Conservation (phyloP, 2,888 invertebrate genomes). For the Copidosoma aretas region DNA sequence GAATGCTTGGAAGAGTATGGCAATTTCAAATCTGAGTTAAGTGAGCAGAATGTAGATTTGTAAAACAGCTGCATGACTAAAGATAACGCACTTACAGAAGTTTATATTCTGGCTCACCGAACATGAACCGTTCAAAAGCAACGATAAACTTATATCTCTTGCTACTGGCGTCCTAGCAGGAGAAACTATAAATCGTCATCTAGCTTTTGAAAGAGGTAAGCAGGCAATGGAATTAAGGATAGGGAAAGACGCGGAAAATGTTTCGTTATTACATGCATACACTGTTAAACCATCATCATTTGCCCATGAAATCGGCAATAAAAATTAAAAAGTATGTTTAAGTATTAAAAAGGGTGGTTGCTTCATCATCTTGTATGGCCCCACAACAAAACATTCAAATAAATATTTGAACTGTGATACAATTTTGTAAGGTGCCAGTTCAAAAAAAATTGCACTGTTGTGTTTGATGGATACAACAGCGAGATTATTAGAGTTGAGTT, state of each 20-base stretch:
- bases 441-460: constrained; percentile 24
- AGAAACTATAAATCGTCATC: not conserved
- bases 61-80: not conserved
- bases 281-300: no score
- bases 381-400: constrained; percentile 20
- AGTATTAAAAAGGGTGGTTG: constrained; percentile 36
- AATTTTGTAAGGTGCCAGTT: constrained; percentile 13
- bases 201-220: not conserved
- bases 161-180: not conserved
- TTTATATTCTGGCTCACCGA: not conserved
- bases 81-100: not conserved
- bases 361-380: constrained; percentile 34
- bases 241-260: constrained; percentile 21
- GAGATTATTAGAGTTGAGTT: constrained; percentile 34
- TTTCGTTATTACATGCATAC: no score
- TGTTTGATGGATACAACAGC: constrained; percentile 42
- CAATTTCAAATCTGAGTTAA: constrained; percentile 1
- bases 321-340: no score
- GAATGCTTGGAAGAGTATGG: constrained; percentile 38
- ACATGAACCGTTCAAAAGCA: constrained; percentile 1
- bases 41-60: not conserved
- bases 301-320: no score
- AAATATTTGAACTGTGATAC: constrained; percentile 28
- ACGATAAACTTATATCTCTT: not conserved
- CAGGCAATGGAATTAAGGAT: constrained; percentile 28